phyloP scores from a whole-genome alignment of 2,888 invertebrate species.

The Camponotus fellah region DNA sequence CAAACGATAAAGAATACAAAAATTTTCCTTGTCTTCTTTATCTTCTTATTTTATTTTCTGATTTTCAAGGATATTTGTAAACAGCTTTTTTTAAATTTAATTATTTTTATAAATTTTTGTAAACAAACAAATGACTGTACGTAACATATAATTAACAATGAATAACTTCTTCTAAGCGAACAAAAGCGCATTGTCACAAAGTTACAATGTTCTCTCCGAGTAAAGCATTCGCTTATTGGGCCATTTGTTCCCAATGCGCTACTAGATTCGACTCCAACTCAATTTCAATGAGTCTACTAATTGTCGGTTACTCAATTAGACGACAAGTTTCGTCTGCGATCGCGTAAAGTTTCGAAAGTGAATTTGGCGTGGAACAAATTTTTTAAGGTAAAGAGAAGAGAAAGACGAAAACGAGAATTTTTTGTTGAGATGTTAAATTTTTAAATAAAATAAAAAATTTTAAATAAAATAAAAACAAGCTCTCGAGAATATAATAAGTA shows the following conservation, averaged over 20 bases:
- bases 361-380: background rate
- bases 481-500: background rate
- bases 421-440: slow-evolving; percentile 34
- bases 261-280: slow-evolving; percentile 45
- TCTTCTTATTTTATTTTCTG: background rate
- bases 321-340: slow-evolving; percentile 28
- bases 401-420: background rate
- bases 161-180: background rate
- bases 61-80: background rate
- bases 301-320: slow-evolving; percentile 52
- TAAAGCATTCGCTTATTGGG: slow-evolving; percentile 43
- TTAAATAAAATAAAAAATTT: background rate
- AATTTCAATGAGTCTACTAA: slow-evolving; percentile 49
- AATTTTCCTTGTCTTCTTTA: background rate
- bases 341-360: slow-evolving; percentile 4
- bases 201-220: background rate
- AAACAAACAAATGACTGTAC: background rate
- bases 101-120: background rate
- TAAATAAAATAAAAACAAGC: background rate
- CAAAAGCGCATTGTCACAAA: slow-evolving; percentile 26
- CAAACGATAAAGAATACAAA: background rate
- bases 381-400: background rate
- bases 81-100: background rate
- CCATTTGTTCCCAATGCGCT: slow-evolving; percentile 34
- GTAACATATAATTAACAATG: background rate